A percentile compares a stretch with the other conserved stretches of the same genome.
These are phyloP conservation scores for Zaprionus inermis DNA, from an alignment of 1,140 invertebrate genomes.

Conservation along the genomic window DNA sequence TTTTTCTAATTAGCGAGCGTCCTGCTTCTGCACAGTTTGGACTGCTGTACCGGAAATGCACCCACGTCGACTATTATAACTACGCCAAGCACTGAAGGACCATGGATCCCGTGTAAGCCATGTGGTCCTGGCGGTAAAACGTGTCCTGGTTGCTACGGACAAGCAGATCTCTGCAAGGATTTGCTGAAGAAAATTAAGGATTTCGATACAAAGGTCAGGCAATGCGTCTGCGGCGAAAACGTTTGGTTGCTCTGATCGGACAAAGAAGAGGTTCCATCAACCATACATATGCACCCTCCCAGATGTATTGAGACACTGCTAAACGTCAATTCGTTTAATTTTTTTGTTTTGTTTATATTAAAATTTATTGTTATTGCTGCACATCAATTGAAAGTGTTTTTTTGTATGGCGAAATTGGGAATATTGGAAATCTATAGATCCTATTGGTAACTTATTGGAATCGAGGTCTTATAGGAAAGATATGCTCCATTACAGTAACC, in stretches of 20 bases:
- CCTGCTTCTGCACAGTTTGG: slow-evolving; percentile 1
- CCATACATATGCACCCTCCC: too few species aligned
- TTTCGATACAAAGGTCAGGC: background rate
- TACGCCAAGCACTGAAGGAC: background rate
- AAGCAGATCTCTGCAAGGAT: slow-evolving; percentile 6
- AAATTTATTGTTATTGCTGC: background rate
- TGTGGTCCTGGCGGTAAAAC: slow-evolving; percentile 44
- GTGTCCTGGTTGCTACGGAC: slow-evolving; percentile 18
- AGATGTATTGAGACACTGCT: background rate
- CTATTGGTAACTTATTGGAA: too few species aligned
- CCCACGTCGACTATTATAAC: background rate
- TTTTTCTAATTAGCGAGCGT: slow-evolving; percentile 10
- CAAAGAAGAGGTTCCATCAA: background rate
- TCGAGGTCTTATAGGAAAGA: background rate
- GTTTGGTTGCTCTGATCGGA: background rate
- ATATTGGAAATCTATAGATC: background rate
- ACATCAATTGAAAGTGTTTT: background rate
- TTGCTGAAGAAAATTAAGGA: slow-evolving; percentile 5
- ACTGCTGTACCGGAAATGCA: background rate
- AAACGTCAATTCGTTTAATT: background rate
- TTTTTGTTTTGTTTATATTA: background rate
- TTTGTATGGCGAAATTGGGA: too few species aligned
- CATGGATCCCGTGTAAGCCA: slow-evolving; percentile 1
- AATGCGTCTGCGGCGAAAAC: slow-evolving; percentile 37
- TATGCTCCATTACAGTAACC: too few species aligned